A percentile compares a stretch with the other conserved stretches of the same genome.
Evolutionary conservation across 1,140 invertebrate genomes (phyloP).

Genomic region (Nylanderia fulva): DNA sequence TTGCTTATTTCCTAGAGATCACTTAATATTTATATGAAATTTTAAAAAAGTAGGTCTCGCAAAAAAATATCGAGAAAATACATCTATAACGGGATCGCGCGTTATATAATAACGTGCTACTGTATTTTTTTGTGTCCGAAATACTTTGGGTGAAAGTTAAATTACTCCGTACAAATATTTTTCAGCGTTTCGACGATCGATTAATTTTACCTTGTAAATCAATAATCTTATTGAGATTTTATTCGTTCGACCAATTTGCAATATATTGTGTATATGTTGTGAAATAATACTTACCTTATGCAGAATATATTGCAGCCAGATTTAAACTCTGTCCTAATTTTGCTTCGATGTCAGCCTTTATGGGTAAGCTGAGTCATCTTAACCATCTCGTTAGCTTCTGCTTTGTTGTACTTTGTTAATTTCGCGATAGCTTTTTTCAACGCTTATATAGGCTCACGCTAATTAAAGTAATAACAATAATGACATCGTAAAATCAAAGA

Average conservation of each 20-base stretch:
- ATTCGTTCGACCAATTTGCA: background rate
- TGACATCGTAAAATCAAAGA: background rate
- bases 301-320: slow-evolving; percentile 65
- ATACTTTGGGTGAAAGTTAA: slow-evolving; percentile 2
- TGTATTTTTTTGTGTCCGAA: background rate
- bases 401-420: slow-evolving; percentile 62
- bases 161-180: background rate
- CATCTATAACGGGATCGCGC: background rate
- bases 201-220: slow-evolving; percentile 10
- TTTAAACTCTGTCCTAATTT: slow-evolving; percentile 68
- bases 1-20: slow-evolving; percentile 27
- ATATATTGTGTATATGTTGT: background rate
- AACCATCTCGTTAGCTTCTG: slow-evolving; percentile 64
- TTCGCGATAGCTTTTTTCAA: slow-evolving; percentile 30
- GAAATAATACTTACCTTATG: slow-evolving; percentile 69
- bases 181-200: background rate
- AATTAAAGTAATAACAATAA: slow-evolving; percentile 22
- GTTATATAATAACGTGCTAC: background rate
- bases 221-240: background rate
- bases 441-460: background rate
- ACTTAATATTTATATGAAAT: slow-evolving; percentile 8
- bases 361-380: slow-evolving; percentile 68
- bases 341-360: slow-evolving; percentile 63
- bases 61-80: background rate
- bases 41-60: slow-evolving; percentile 14